Conservation (phyloP, 2,797 vertebrate species). For the Sebastes nivosus region DNA sequence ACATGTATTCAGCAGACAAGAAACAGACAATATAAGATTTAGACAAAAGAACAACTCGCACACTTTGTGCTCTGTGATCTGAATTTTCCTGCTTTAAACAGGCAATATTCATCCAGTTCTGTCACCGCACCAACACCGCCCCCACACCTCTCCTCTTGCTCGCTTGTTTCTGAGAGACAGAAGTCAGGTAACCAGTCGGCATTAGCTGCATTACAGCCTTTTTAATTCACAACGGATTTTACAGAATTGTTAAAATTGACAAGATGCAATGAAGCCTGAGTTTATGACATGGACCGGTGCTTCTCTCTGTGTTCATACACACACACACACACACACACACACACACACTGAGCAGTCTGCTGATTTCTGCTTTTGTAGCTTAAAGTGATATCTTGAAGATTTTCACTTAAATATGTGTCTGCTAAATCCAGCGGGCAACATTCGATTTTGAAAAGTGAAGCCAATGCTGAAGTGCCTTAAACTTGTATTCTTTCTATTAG, state of each 20-base stretch:
- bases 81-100: conserved; percentile 51
- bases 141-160: conserved; percentile 20
- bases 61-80: conserved; percentile 21
- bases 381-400: not conserved
- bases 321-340: not conserved
- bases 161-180: conserved; percentile 31
- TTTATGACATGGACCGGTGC: not conserved
- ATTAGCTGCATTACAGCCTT: conserved; percentile 22
- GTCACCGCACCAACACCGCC: conserved; percentile 9
- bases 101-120: conserved; percentile 39
- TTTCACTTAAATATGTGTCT: not conserved
- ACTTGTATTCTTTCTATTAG: not conserved
- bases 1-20: conserved; percentile 29
- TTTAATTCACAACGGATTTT: conserved; percentile 48
- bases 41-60: conserved; percentile 28
- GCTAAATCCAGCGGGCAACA: not conserved
- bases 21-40: conserved; percentile 28
- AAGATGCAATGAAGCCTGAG: conserved; percentile 25
- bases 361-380: not conserved
- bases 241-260: conserved; percentile 30
- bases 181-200: conserved; percentile 38
- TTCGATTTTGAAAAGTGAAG: not conserved
- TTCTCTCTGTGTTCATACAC: not conserved
- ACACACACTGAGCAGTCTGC: not conserved
- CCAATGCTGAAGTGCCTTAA: not conserved